phyloP scores from a whole-genome alignment of 2,113 vertebrate species.

The Chloebia gouldiae region DNA sequence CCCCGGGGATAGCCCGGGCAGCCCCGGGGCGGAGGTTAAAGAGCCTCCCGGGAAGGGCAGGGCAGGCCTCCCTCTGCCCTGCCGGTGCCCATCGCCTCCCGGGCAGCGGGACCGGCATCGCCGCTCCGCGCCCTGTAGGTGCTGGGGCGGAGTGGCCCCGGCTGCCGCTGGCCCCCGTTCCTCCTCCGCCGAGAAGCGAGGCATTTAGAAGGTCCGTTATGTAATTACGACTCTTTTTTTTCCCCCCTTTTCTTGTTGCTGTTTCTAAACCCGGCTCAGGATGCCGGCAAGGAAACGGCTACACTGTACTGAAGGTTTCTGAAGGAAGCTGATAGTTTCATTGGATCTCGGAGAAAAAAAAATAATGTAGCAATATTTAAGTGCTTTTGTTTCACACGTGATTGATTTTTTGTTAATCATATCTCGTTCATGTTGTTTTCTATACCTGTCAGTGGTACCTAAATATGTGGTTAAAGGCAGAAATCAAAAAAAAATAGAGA shows the following conservation, averaged over 20 bases:
- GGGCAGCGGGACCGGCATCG: neutral
- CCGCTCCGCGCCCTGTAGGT: neutral
- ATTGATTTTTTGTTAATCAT: neutral
- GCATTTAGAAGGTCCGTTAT: neutral
- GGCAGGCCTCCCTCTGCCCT: neutral
- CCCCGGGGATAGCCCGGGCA: neutral
- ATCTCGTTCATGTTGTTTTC: neutral
- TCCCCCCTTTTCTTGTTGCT: neutral
- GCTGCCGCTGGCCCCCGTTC: too few species aligned
- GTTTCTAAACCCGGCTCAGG: neutral
- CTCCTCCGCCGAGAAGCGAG: neutral
- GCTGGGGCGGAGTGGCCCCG: too few species aligned
- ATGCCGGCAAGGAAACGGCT: neutral
- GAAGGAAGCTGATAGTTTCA: neutral
- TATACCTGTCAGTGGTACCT: neutral
- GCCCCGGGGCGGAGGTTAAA: neutral
- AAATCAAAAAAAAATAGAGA: accelerated
- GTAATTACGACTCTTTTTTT: neutral
- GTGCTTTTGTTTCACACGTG: neutral
- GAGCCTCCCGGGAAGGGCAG: neutral
- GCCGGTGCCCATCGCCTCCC: too few species aligned
- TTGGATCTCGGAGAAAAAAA: neutral
- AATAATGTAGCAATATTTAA: neutral
- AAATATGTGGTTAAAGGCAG: neutral
- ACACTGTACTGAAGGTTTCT: neutral